A percentile compares a stretch with the other conserved stretches of the same genome.
Conservation (phyloP, 2,797 vertebrate genomes). For the Artibeus lituratus region DNA sequence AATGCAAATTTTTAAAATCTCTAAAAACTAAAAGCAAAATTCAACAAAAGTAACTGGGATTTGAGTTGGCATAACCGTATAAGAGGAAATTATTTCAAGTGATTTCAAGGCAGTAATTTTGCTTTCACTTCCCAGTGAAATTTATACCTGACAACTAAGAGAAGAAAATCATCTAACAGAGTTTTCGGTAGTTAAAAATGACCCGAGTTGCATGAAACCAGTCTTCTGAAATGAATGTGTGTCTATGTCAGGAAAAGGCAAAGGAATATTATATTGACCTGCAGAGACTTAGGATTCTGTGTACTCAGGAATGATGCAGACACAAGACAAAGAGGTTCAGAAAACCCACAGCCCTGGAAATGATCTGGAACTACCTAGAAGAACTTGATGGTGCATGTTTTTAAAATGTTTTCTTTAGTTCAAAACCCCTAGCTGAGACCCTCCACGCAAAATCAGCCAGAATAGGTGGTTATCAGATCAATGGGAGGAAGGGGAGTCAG, state of each 20-base stretch:
- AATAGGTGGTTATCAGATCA: no score
- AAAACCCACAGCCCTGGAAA: neutral
- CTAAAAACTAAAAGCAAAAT: neutral
- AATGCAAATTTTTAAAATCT: neutral
- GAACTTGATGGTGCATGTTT: neutral
- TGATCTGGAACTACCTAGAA: neutral
- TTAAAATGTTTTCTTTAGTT: neutral
- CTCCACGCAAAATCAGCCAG: rapidly evolving
- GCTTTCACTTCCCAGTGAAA: neutral
- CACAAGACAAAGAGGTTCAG: rapidly evolving
- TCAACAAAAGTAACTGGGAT: neutral
- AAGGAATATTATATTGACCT: rapidly evolving
- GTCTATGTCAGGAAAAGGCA: rapidly evolving
- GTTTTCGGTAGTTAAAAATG: neutral
- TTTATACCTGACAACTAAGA: neutral
- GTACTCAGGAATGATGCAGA: neutral
- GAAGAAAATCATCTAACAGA: neutral
- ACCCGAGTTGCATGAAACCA: neutral
- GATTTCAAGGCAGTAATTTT: neutral
- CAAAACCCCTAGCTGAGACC: neutral
- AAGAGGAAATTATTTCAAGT: neutral
- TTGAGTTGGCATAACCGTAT: neutral
- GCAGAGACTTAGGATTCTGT: neutral
- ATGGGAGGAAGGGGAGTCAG: rapidly evolving
- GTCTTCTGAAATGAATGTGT: neutral